phyloP scores from a whole-genome alignment of 2,797 vertebrate genomes.

The Semaprochilodus insignis region DNA sequence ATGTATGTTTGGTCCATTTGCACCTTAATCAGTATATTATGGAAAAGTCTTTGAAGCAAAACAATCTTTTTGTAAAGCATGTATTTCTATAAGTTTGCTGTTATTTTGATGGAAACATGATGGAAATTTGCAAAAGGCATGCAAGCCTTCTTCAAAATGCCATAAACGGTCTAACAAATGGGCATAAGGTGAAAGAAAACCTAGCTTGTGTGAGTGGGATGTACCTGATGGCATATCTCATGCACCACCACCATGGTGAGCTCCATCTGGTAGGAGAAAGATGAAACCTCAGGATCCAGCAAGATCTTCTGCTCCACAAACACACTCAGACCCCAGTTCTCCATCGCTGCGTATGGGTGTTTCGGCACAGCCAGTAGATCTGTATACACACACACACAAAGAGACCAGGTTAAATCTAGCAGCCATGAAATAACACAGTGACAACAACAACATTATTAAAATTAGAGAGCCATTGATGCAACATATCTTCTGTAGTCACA shows the following conservation, averaged over 20 bases:
- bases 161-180: too few relatives aligned
- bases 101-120: too few relatives aligned
- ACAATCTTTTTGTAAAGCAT: too few relatives aligned
- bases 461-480: neutral
- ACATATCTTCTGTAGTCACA: too few relatives aligned
- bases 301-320: constrained; percentile 98
- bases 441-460: neutral
- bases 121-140: too few relatives aligned
- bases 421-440: neutral
- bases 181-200: too few relatives aligned
- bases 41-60: too few relatives aligned
- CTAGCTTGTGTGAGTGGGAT: constrained; percentile 29
- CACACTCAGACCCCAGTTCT: constrained; percentile 98
- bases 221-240: constrained; percentile 95
- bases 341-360: constrained; percentile 98
- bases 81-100: too few relatives aligned
- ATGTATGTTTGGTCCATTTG: too few relatives aligned
- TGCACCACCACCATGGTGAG: constrained; percentile 99
- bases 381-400: constrained; percentile 68
- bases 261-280: constrained; percentile 95
- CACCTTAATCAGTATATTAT: too few relatives aligned
- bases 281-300: constrained; percentile 93
- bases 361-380: constrained; percentile 98
- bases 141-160: too few relatives aligned
- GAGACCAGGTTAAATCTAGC: neutral